These are phyloP conservation scores for Archips xylosteana DNA, from an alignment of 2,888 invertebrate genomes.

Conservation along the genomic window DNA sequence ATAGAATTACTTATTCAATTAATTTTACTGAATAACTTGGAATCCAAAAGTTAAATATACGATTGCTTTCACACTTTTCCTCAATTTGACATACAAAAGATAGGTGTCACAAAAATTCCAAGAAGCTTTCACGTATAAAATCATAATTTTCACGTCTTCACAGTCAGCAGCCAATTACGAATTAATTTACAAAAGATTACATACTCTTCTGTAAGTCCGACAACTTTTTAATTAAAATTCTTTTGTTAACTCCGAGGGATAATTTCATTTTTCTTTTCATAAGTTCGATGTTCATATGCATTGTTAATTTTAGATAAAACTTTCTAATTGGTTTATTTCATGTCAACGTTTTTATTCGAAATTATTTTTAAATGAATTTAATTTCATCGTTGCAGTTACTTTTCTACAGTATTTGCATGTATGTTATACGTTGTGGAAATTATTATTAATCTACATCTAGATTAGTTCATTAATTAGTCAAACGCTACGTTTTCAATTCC, in stretches of 20 bases:
- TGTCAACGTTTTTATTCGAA: slow-evolving; percentile 9
- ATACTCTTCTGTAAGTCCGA: slow-evolving; percentile 71
- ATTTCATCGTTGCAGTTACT: no score
- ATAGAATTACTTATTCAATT: not conserved
- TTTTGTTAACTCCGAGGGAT: slow-evolving; percentile 68
- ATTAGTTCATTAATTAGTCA: no score
- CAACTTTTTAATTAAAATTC: slow-evolving; percentile 82
- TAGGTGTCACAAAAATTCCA: slow-evolving; percentile 19
- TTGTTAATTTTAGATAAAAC: slow-evolving; percentile 43
- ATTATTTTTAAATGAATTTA: slow-evolving; percentile 2
- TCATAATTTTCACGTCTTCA: slow-evolving; percentile 51
- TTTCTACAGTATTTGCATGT: not conserved
- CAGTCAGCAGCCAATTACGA: slow-evolving; percentile 73
- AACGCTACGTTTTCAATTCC: no score
- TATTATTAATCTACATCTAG: no score
- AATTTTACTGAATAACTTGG: slow-evolving; percentile 3
- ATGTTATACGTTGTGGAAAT: no score
- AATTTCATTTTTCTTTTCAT: slow-evolving; percentile 66
- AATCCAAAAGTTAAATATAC: not conserved
- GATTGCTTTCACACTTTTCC: slow-evolving; percentile 27
- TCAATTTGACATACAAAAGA: not conserved
- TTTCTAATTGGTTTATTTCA: slow-evolving; percentile 39
- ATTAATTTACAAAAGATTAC: slow-evolving; percentile 80
- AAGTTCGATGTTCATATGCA: slow-evolving; percentile 50
- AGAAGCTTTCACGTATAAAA: slow-evolving; percentile 21